Evolutionary conservation across 2,888 invertebrate species (phyloP).

Genomic region (Torymus aiolomorphi): DNA sequence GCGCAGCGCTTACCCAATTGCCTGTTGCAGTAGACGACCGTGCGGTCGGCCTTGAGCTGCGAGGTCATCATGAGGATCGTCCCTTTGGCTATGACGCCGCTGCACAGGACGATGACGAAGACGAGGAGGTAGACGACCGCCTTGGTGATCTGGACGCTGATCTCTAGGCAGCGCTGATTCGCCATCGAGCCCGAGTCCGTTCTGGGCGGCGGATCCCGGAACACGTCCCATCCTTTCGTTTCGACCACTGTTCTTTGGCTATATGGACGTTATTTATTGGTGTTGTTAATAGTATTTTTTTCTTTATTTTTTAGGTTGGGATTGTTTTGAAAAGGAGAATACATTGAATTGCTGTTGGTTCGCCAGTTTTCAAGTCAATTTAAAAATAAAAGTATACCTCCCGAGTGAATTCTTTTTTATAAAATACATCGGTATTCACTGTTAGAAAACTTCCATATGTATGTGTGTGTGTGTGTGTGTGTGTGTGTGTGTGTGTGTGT

Average conservation of each 20-base stretch:
- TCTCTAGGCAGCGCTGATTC: constrained; percentile 89
- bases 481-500: too few species aligned
- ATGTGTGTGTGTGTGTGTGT: too few species aligned
- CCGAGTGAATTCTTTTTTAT: too few species aligned
- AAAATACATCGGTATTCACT: too few species aligned
- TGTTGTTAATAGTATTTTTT: background rate
- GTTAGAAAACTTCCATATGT: too few species aligned
- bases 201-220: constrained; percentile 92
- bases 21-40: constrained; percentile 88
- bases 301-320: background rate
- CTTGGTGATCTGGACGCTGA: constrained; percentile 90
- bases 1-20: constrained; percentile 82
- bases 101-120: constrained; percentile 88
- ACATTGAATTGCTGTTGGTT: too few species aligned
- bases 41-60: constrained; percentile 87
- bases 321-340: too few species aligned
- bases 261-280: background rate
- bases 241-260: constrained; percentile 90
- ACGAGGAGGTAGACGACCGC: constrained; percentile 90
- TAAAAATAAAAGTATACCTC: too few species aligned
- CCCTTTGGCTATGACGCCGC: constrained; percentile 92
- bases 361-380: too few species aligned
- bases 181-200: constrained; percentile 93
- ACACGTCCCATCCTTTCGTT: constrained; percentile 98
- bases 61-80: constrained; percentile 94